A percentile compares a stretch with the other conserved stretches of the same genome.
Conservation (phyloP, 2,888 invertebrate species). For the Dasypogon diadema region DNA sequence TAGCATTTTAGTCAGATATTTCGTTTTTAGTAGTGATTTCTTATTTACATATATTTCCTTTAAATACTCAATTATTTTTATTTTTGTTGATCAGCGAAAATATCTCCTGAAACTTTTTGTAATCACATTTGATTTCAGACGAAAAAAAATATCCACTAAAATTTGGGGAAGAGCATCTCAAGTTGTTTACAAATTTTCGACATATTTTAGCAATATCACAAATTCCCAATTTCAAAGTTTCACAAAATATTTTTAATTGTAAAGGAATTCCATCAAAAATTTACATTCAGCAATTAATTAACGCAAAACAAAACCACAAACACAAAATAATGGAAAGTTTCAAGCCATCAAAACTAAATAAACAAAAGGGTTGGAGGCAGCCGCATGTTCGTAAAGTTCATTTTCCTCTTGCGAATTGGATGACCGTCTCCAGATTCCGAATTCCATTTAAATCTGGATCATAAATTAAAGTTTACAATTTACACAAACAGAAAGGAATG, state of each 20-base stretch:
- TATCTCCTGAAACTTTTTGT: too few species aligned
- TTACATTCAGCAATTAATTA: neutral
- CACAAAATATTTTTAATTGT: neutral
- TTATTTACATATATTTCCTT: too few species aligned
- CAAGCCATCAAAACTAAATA: neutral
- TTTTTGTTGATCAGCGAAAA: too few species aligned
- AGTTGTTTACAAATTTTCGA: too few species aligned
- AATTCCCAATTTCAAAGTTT: too few species aligned
- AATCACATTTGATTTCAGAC: too few species aligned
- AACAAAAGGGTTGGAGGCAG: neutral
- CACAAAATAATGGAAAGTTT: neutral
- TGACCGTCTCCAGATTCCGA: neutral
- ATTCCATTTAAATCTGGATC: neutral
- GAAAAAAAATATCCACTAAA: too few species aligned
- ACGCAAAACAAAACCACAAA: neutral
- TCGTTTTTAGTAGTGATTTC: too few species aligned
- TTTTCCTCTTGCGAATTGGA: neutral
- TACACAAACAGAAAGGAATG: constrained; percentile 11
- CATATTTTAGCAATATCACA: too few species aligned
- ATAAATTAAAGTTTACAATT: neutral
- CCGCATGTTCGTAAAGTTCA: neutral
- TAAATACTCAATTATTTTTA: too few species aligned
- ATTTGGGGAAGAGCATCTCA: too few species aligned
- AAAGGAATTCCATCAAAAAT: neutral
- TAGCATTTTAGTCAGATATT: too few species aligned